A percentile compares a stretch with the other conserved stretches of the same genome.
Conservation (phyloP, 2,113 vertebrate genomes). For the Actenoides hombroni region DNA sequence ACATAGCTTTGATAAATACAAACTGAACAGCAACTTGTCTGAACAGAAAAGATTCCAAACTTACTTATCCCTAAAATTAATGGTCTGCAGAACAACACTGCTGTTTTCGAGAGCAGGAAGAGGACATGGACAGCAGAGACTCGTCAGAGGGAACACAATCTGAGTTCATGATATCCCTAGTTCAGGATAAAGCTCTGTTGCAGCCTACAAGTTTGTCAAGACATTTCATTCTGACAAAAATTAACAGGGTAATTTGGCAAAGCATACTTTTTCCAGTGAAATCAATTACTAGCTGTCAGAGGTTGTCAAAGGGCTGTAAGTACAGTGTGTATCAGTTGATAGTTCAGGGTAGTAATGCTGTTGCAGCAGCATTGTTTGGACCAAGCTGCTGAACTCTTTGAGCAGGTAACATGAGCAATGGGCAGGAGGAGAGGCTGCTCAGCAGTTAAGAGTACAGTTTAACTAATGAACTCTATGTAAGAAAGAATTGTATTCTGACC, state of each 20-base stretch:
- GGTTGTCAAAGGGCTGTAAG: neutral
- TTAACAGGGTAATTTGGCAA: neutral
- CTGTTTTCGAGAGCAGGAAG: neutral
- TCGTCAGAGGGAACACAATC: neutral
- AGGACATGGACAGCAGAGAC: neutral
- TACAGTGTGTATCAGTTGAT: neutral
- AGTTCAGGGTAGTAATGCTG: neutral
- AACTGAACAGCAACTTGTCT: neutral
- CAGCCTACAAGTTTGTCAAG: neutral
- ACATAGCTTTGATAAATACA: neutral
- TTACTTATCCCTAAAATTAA: neutral
- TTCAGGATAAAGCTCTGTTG: neutral
- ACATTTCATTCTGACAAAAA: neutral
- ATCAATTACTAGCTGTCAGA: neutral
- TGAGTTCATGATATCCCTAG: neutral
- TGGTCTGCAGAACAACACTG: neutral
- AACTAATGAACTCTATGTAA: neutral
- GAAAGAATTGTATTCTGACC: neutral
- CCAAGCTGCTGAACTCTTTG: neutral
- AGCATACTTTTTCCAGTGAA: neutral
- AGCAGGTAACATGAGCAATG: neutral
- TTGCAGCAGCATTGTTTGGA: accelerated
- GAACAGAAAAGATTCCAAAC: neutral
- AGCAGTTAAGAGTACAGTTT: neutral
- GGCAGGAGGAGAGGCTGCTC: neutral